These are phyloP conservation scores for Oscheius sp. DNA, from an alignment of 2,888 invertebrate genomes.

Conservation along the genomic window DNA sequence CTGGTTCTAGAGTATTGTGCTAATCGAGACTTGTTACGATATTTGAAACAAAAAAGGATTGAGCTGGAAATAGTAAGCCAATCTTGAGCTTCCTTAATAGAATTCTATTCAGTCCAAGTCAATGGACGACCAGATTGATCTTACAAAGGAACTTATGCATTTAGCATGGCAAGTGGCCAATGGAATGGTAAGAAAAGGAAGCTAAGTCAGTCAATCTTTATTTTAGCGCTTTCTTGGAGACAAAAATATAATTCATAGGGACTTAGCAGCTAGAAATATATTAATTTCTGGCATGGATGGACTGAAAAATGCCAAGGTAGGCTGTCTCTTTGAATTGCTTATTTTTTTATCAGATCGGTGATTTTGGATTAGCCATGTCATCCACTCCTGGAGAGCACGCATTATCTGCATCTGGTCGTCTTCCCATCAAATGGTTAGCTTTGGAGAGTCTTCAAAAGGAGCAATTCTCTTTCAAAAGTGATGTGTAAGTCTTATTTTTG, in stretches of 20 bases:
- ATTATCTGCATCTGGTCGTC: constrained; percentile 39
- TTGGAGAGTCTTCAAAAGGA: constrained; percentile 58
- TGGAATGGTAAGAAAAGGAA: constrained; percentile 55
- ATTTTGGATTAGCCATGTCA: constrained; percentile 63
- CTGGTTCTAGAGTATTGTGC: constrained; percentile 64
- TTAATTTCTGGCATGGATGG: constrained; percentile 53
- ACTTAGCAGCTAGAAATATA: constrained; percentile 65
- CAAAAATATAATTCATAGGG: constrained; percentile 58
- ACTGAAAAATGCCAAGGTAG: constrained; percentile 61
- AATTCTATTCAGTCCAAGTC: constrained; percentile 50
- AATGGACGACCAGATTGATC: constrained; percentile 61
- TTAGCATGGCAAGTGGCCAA: constrained; percentile 68
- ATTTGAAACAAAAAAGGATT: constrained; percentile 50
- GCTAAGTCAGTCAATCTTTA: background rate
- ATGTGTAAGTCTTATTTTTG: constrained; percentile 51
- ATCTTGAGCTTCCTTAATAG: background rate
- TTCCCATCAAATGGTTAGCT: constrained; percentile 68
- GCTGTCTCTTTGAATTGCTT: background rate
- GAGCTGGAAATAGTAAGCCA: constrained; percentile 48
- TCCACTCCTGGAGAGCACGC: constrained; percentile 28
- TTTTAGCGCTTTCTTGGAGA: constrained; percentile 40
- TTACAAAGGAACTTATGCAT: constrained; percentile 62
- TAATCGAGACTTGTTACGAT: constrained; percentile 57
- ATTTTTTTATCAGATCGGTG: constrained; percentile 52
- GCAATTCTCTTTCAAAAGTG: constrained; percentile 60